Percentiles rank a stretch among this genome's conserved stretches.
These are phyloP conservation scores for Edolisoma coerulescens DNA, from an alignment of 2,113 vertebrate genomes.

Conservation along the genomic window DNA sequence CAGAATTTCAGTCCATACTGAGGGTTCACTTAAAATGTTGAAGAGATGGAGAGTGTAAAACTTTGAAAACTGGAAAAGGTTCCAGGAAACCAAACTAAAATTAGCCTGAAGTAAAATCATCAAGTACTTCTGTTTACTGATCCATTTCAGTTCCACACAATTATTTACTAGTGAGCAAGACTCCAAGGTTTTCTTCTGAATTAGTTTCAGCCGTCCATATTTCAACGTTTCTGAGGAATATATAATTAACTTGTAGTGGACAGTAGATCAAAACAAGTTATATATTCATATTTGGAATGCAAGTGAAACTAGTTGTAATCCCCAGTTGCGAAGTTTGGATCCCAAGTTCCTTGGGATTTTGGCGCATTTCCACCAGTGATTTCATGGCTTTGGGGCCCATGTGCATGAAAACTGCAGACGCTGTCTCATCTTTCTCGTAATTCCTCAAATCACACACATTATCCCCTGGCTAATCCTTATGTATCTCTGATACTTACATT, in stretches of 20 bases:
- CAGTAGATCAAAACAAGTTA: neutral
- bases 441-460: neutral
- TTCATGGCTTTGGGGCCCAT: neutral
- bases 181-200: neutral
- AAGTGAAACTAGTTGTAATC: neutral
- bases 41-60: neutral
- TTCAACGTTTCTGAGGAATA: neutral
- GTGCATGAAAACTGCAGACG: neutral
- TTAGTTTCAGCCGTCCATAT: neutral
- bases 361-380: neutral
- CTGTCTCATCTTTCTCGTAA: neutral
- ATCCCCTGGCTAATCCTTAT: neutral
- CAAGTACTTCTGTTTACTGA: neutral
- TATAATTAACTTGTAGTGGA: neutral
- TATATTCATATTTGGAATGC: neutral
- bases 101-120: neutral
- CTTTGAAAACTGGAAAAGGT: neutral
- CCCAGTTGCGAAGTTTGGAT: neutral
- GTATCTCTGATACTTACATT: neutral
- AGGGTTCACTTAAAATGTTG: neutral
- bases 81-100: neutral
- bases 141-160: neutral
- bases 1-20: neutral
- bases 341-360: neutral
- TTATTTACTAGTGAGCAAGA: neutral